These are phyloP conservation scores for Chelonus insularis DNA, from an alignment of 1,140 invertebrate species.

Conservation along the genomic window DNA sequence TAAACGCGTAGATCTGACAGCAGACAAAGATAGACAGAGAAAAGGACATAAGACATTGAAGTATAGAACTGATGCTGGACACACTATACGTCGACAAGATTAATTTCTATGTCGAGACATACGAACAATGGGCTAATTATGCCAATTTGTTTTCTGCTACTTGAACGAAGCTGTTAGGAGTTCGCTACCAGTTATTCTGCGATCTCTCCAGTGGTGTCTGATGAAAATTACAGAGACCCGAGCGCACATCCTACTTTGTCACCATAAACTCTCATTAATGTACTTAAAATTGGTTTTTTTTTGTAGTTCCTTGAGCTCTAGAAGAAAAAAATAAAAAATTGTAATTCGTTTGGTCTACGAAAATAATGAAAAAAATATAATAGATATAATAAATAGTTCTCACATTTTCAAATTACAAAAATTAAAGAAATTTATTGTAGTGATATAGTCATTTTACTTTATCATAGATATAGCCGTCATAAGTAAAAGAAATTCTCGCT, in stretches of 20 bases:
- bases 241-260: slow-evolving; percentile 27
- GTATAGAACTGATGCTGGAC: neutral
- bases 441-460: too few relatives aligned
- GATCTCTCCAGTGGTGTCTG: slow-evolving; percentile 9
- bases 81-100: slow-evolving; percentile 13
- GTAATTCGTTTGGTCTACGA: too few relatives aligned
- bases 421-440: too few relatives aligned
- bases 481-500: too few relatives aligned
- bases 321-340: too few relatives aligned
- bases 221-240: slow-evolving; percentile 25
- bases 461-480: too few relatives aligned
- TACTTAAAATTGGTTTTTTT: neutral
- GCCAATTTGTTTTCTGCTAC: slow-evolving; percentile 28
- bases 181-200: slow-evolving; percentile 1
- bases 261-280: slow-evolving; percentile 27
- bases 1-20: neutral
- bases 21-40: slow-evolving; percentile 6
- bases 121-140: slow-evolving; percentile 34
- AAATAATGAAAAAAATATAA: too few relatives aligned
- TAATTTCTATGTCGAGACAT: slow-evolving; percentile 26
- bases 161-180: slow-evolving; percentile 1
- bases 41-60: neutral
- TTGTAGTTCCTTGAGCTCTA: neutral
- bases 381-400: too few relatives aligned
- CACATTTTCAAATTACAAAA: too few relatives aligned